These are phyloP conservation scores for Aleiodes testaceus DNA, from an alignment of 2,888 invertebrate species.

Conservation along the genomic window DNA sequence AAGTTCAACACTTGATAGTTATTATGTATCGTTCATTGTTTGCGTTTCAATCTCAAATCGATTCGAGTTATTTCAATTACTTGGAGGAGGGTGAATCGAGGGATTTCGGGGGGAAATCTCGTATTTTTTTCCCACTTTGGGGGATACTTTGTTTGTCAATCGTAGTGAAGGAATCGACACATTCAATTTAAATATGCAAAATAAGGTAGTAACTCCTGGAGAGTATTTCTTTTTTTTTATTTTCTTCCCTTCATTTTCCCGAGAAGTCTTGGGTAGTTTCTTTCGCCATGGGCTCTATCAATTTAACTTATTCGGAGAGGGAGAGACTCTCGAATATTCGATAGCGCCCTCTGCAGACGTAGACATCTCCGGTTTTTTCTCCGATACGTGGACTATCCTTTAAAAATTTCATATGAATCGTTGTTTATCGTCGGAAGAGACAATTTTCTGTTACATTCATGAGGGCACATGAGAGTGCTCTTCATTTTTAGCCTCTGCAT, in stretches of 20 bases:
- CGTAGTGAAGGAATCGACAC: conserved; percentile 63
- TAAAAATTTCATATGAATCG: conserved; percentile 50
- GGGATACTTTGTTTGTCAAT: conserved; percentile 57
- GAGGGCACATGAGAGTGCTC: background rate
- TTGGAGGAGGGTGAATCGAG: too few species aligned
- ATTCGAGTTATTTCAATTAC: too few species aligned
- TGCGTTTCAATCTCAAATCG: too few species aligned
- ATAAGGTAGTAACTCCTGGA: conserved; percentile 57
- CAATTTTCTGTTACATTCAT: conserved; percentile 27
- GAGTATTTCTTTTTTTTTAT: conserved; percentile 40
- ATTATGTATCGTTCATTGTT: background rate
- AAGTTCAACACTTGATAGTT: conserved; percentile 20
- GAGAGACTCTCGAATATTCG: conserved; percentile 51
- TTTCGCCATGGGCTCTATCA: conserved; percentile 55
- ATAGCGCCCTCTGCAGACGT: conserved; percentile 32
- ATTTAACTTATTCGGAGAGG: conserved; percentile 59
- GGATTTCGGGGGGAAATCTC: too few species aligned
- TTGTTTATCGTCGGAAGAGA: conserved; percentile 41
- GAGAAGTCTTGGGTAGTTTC: conserved; percentile 16
- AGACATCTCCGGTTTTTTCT: conserved; percentile 25
- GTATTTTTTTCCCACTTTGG: background rate
- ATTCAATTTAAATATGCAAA: conserved; percentile 69
- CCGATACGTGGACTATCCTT: background rate
- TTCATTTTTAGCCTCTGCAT: background rate
- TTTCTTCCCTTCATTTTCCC: conserved; percentile 40